These are phyloP conservation scores for Bombus waltoni DNA, from an alignment of 1,140 invertebrate genomes.

Conservation along the genomic window DNA sequence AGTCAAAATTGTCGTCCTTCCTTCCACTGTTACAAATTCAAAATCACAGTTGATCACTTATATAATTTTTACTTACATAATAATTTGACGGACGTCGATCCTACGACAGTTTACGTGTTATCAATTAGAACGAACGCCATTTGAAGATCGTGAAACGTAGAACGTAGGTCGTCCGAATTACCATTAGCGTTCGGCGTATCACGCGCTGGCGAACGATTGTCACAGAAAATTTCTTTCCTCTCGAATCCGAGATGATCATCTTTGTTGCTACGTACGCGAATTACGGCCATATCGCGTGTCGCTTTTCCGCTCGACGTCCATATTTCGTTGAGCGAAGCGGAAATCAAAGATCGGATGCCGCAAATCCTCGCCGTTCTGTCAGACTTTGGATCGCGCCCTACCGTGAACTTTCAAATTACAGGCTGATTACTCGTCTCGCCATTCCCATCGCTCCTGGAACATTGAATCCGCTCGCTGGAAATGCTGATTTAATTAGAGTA, in stretches of 20 bases:
- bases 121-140: background rate
- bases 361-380: background rate
- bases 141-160: background rate
- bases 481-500: background rate
- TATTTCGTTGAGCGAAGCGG: background rate
- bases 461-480: background rate
- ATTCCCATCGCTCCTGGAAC: too few relatives aligned
- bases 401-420: constrained; percentile 11
- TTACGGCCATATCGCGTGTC: background rate
- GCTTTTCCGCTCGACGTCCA: background rate
- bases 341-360: background rate
- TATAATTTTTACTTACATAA: background rate
- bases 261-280: background rate
- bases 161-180: background rate
- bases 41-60: background rate
- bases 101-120: background rate
- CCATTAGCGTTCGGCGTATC: too few relatives aligned
- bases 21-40: background rate
- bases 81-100: background rate
- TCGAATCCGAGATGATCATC: background rate
- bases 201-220: too few relatives aligned
- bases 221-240: too few relatives aligned
- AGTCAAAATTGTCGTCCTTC: background rate
- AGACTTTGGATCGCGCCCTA: background rate
- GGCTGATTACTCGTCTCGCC: constrained; percentile 4